These are phyloP conservation scores for Parauchenoglanis ngamensis DNA, from an alignment of 2,797 vertebrate genomes.

Conservation along the genomic window DNA sequence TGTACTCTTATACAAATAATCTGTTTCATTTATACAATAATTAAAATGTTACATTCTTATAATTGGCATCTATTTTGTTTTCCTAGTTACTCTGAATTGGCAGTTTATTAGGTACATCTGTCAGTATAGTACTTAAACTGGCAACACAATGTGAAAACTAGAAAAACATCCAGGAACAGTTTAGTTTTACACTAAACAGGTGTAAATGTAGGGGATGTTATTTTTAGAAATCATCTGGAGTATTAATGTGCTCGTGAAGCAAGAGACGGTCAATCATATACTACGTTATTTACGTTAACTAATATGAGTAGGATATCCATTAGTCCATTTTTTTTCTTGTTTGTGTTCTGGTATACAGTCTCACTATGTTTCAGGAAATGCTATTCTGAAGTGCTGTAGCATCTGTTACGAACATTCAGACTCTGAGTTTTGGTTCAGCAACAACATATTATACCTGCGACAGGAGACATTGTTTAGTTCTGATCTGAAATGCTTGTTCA, in stretches of 20 bases:
- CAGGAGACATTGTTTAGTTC: neutral
- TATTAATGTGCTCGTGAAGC: neutral
- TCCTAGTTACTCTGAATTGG: neutral
- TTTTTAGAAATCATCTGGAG: neutral
- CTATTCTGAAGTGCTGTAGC: neutral
- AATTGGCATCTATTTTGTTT: neutral
- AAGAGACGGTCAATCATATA: neutral
- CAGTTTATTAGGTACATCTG: neutral
- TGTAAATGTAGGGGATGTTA: neutral
- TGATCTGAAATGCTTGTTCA: neutral
- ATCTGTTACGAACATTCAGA: neutral
- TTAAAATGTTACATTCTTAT: neutral
- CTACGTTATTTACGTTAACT: neutral
- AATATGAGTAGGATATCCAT: neutral
- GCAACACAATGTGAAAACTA: neutral
- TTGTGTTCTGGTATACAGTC: neutral
- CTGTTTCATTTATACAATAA: neutral
- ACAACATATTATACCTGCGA: neutral
- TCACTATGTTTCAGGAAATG: too few species aligned
- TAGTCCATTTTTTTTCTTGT: neutral
- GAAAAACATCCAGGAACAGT: too few species aligned
- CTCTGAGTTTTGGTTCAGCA: neutral
- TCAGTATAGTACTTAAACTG: neutral
- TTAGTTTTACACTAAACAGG: neutral
- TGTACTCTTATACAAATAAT: neutral